Conservation (phyloP, 30 jellyfish, hydroid and myxozoan species). For the Aurelia aurita complex sp. Pacific region DNA sequence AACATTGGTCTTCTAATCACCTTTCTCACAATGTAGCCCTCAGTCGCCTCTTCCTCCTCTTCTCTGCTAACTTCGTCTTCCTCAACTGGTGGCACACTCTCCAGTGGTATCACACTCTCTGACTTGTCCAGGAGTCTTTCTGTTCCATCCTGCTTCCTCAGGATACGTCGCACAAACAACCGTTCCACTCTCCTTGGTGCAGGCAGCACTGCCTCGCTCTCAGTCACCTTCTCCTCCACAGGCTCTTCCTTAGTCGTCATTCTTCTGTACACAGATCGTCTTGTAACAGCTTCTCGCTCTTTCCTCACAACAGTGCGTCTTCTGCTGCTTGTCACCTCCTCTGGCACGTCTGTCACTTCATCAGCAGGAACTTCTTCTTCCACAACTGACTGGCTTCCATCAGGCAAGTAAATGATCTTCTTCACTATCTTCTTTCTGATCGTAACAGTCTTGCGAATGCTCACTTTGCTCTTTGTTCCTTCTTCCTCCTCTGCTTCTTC, state of each 20-base stretch:
- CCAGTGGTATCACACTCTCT: slow-evolving; percentile 24
- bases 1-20: slow-evolving; percentile 71
- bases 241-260: neutral
- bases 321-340: slow-evolving; percentile 10
- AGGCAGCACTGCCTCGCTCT: slow-evolving; percentile 11
- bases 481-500: neutral
- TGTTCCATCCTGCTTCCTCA: slow-evolving; percentile 64
- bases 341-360: slow-evolving; percentile 10
- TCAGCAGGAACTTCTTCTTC: slow-evolving; percentile 24
- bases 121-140: slow-evolving; percentile 6
- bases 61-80: slow-evolving; percentile 18
- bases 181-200: slow-evolving; percentile 72
- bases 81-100: slow-evolving; percentile 5
- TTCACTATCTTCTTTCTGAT: slow-evolving; percentile 8
- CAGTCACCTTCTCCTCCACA: slow-evolving; percentile 47
- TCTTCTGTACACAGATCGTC: slow-evolving; percentile 24
- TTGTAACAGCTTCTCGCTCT: slow-evolving; percentile 19
- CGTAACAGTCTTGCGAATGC: slow-evolving; percentile 3
- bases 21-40: slow-evolving; percentile 47
- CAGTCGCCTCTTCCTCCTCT: slow-evolving; percentile 33
- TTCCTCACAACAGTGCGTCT: slow-evolving; percentile 18
- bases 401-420: slow-evolving; percentile 34
- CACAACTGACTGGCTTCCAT: slow-evolving; percentile 32
- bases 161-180: slow-evolving; percentile 70
- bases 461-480: neutral